Base-by-base conservation (phyloP, 2,113 vertebrate species). In the Microtus ochrogaster region DNA sequence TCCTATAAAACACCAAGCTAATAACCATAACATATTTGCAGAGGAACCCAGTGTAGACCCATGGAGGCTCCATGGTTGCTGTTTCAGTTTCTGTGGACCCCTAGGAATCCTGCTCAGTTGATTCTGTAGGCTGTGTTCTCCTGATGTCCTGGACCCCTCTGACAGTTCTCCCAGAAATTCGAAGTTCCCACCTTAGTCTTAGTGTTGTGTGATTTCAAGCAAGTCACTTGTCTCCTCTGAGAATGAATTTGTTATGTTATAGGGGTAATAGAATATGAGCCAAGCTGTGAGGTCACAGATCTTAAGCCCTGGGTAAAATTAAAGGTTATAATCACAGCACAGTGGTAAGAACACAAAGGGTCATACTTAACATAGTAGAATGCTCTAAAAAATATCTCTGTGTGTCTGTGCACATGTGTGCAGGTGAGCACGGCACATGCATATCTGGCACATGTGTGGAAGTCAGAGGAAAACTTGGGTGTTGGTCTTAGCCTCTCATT, bases 211-310 rank as follows among this genome's bases (percentile, higher is more conserved):
- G 82, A 83, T 33, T 41, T 11, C 5, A 26, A 39, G 3, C 13
- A 72, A 41, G 63, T 73, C 7, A 16, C 41, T 70, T 89, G 58
- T 39, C 52, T 22, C 89, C 78, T 96, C 81, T 92, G 92, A 86
- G 81, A 44, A 61, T 65, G 17, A 52, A 66, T 90, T 70, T 66
- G 12, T 65, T 28, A 11, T 9, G 13, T 33, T 72, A 36, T 5
- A 36, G 39, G 55, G 30, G 17, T 65, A 19, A 74, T 16, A 36
- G 26, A n/a, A 49, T 44, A 52, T 21, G 41, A 33, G 33, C 65
- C 6, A n/a, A 28, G 0, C 4, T 3, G n/a, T 22, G 14, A 79
- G 21, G 61, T 88, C 28, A 41, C 26, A 39, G 47, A 30, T 36
- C 36, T n/a, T 47, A 74, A 58, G 17, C 26, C 55, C 13, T 44